Conservation (phyloP, 2,797 vertebrate genomes). For the Chelidonichthys spinosus region DNA sequence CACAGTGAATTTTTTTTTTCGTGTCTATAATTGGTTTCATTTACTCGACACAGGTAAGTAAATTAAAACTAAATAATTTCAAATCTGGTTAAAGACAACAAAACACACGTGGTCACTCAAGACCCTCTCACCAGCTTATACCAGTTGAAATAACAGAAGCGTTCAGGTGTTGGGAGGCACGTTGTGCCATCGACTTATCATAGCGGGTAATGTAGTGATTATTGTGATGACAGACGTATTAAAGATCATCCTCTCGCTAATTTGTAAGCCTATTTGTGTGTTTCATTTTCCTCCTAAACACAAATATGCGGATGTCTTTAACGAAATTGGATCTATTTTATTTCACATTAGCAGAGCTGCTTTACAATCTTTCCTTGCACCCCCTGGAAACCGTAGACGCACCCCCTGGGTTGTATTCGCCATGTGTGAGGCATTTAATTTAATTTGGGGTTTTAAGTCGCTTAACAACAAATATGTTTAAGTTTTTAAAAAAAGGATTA, state of each 20-base stretch:
- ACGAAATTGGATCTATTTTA: neutral
- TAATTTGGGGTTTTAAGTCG: neutral
- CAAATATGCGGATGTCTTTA: neutral
- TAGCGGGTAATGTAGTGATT: neutral
- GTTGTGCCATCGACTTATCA: neutral
- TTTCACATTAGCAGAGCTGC: neutral
- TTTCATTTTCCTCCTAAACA: slow-evolving; percentile 1
- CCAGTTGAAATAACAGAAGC: neutral
- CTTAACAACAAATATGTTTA: neutral
- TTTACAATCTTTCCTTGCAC: neutral
- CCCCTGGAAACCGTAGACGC: neutral
- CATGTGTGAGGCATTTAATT: neutral
- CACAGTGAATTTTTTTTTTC: too few species aligned
- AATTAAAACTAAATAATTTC: too few species aligned
- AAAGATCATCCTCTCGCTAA: neutral
- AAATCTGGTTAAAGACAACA: too few species aligned
- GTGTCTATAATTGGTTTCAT: too few species aligned
- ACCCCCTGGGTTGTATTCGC: neutral
- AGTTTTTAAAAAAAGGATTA: neutral
- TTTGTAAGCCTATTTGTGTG: neutral
- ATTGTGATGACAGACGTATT: neutral
- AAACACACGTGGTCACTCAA: too few species aligned
- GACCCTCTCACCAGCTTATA: neutral
- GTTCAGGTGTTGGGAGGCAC: neutral
- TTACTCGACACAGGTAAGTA: too few species aligned